Evolutionary conservation across 1,140 invertebrate genomes (phyloP).

Genomic region (Nasonia giraulti): DNA sequence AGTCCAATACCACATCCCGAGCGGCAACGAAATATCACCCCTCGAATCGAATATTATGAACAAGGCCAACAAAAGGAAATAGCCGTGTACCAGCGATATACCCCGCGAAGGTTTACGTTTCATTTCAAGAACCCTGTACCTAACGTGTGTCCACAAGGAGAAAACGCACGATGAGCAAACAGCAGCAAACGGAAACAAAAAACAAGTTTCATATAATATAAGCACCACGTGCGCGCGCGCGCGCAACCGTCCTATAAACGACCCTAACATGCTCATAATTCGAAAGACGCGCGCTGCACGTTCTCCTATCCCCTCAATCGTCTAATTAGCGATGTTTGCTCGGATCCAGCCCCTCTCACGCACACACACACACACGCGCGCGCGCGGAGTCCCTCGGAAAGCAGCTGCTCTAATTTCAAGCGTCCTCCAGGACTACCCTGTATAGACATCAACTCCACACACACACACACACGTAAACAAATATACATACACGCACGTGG

Average conservation of each 20-base stretch:
- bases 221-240: too few species aligned
- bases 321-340: conserved; percentile 30
- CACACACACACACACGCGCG: not conserved
- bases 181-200: not conserved
- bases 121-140: not conserved
- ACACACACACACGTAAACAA: not conserved
- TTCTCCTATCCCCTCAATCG: conserved; percentile 1
- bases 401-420: conserved; percentile 24
- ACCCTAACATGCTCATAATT: not conserved
- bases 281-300: not conserved
- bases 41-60: too few species aligned
- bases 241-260: not conserved
- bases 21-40: too few species aligned
- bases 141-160: not conserved
- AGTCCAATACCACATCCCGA: too few species aligned
- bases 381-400: not conserved
- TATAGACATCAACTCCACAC: not conserved
- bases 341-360: not conserved
- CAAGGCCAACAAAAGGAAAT: too few species aligned
- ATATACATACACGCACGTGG: too few species aligned
- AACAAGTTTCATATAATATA: not conserved
- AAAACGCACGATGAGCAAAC: not conserved
- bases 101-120: not conserved
- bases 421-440: not conserved
- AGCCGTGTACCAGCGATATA: too few species aligned